Conservation (phyloP, 2,888 invertebrate species). For the Diadromus collaris region DNA sequence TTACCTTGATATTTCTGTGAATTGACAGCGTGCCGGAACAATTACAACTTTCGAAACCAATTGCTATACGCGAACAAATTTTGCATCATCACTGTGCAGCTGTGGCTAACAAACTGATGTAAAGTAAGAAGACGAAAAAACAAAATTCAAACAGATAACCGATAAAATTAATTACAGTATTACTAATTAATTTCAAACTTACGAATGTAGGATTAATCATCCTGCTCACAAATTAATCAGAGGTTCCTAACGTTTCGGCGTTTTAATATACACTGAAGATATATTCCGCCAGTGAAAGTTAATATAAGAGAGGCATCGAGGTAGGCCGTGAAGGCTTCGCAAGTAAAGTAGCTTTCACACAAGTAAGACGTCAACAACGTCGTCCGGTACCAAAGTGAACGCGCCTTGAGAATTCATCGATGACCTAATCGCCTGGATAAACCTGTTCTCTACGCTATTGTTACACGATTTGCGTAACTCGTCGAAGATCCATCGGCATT, state of each 20-base stretch:
- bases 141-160: not conserved
- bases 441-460: constrained; percentile 47
- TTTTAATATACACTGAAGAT: constrained; percentile 66
- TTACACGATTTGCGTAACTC: constrained; percentile 43
- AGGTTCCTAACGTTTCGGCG: constrained; percentile 49
- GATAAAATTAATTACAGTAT: not conserved
- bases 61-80: no score
- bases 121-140: no score
- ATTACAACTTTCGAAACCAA: no score
- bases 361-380: constrained; percentile 3
- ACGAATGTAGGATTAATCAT: constrained; percentile 52
- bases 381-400: constrained; percentile 27
- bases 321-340: constrained; percentile 29
- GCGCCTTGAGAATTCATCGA: constrained; percentile 39
- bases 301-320: constrained; percentile 55
- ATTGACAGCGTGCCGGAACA: no score
- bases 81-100: no score
- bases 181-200: constrained; percentile 17
- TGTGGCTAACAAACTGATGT: no score
- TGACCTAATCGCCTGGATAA: constrained; percentile 40
- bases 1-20: not conserved
- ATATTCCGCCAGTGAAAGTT: constrained; percentile 70
- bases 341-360: constrained; percentile 55
- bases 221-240: constrained; percentile 20
- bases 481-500: constrained; percentile 5